A percentile compares a stretch with the other conserved stretches of the same genome.
phyloP scores from a whole-genome alignment of 1,140 invertebrate genomes.

The Zaprionus lachaisei region DNA sequence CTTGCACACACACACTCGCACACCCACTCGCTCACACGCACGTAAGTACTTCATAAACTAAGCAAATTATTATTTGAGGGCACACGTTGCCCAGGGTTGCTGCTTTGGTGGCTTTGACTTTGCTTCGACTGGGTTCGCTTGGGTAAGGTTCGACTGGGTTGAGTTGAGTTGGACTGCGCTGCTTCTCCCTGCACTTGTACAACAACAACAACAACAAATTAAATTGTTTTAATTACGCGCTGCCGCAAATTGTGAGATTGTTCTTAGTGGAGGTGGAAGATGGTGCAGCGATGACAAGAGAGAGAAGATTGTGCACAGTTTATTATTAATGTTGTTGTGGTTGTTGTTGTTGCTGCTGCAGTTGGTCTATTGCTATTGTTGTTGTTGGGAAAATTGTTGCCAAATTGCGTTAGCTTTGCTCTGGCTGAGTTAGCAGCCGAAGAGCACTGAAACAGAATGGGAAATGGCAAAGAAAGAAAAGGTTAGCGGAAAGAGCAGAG shows the following conservation, averaged over 20 bases:
- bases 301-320: conserved; percentile 11
- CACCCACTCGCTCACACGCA: conserved; percentile 29
- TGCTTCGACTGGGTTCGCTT: conserved; percentile 5
- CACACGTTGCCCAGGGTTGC: conserved; percentile 53
- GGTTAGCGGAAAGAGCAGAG: neutral
- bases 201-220: conserved; percentile 44
- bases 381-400: conserved; percentile 65
- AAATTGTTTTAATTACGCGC: conserved; percentile 83
- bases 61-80: conserved; percentile 83
- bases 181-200: conserved; percentile 59
- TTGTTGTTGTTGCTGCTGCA: conserved; percentile 24
- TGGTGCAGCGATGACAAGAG: conserved; percentile 10
- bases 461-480: conserved; percentile 5
- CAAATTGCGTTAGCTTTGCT: conserved; percentile 72
- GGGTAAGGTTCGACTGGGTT: conserved; percentile 3
- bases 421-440: conserved; percentile 47
- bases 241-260: conserved; percentile 71
- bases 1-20: conserved; percentile 48
- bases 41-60: conserved; percentile 74
- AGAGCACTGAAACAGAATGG: conserved; percentile 42
- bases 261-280: neutral
- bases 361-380: too few species aligned
- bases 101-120: conserved; percentile 46
- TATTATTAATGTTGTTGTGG: conserved; percentile 49
- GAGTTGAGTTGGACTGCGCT: neutral